Percentiles rank a stretch among this genome's conserved stretches.
phyloP scores from a whole-genome alignment of 2,888 invertebrate genomes.

The Sphinx pinastri region DNA sequence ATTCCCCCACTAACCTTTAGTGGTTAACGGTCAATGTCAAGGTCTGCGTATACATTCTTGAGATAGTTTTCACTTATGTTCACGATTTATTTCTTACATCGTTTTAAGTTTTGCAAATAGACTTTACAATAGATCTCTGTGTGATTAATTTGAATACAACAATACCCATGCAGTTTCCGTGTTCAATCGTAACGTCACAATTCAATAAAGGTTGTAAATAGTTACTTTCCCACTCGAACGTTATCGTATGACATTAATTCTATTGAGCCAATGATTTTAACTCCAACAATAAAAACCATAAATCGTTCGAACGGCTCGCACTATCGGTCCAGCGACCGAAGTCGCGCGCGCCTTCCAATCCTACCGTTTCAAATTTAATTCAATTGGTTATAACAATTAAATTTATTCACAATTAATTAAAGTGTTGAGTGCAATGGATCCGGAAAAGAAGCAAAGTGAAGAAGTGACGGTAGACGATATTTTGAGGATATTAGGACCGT shows the following conservation, averaged over 20 bases:
- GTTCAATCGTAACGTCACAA: neutral
- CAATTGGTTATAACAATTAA: constrained; percentile 27
- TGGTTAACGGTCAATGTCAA: neutral
- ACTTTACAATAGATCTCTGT: no score
- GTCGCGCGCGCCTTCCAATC: constrained; percentile 46
- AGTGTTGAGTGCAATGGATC: constrained; percentile 58
- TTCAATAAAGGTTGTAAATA: constrained; percentile 4
- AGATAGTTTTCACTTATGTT: no score
- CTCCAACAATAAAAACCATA: constrained; percentile 69
- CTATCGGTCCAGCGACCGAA: constrained; percentile 56
- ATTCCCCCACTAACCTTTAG: neutral
- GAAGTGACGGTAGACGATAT: constrained; percentile 78
- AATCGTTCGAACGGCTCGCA: constrained; percentile 55
- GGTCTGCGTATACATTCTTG: neutral
- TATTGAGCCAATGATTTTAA: constrained; percentile 53
- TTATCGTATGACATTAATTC: constrained; percentile 38
- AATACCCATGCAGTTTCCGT: neutral
- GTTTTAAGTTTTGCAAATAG: no score
- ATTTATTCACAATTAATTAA: constrained; percentile 26
- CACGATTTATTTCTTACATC: no score
- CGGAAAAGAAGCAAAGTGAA: constrained; percentile 63
- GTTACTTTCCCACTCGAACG: constrained; percentile 33
- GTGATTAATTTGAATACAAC: no score
- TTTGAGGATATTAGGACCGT: constrained; percentile 68
- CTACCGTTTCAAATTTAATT: constrained; percentile 30